Conservation (phyloP, 2,113 vertebrate species). For the Eublepharis macularius region DNA sequence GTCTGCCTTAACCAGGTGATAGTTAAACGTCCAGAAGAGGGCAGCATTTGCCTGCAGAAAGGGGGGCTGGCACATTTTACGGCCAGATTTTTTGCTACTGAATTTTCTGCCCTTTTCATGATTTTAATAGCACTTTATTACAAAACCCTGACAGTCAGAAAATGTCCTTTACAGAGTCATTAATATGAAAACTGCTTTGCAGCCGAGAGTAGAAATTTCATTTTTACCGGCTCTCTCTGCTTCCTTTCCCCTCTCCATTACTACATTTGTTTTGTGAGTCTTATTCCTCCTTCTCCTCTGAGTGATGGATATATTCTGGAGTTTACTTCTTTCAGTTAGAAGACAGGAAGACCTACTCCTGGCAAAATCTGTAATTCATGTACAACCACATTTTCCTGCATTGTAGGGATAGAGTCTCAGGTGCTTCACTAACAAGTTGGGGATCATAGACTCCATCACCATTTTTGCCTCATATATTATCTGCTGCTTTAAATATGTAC, state of each 20-base stretch:
- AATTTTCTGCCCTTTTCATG: constrained; percentile 1
- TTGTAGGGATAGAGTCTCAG: too few relatives aligned
- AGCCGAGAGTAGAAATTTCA: background rate
- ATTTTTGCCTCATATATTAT: too few relatives aligned
- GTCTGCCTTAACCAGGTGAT: background rate
- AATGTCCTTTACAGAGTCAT: constrained; percentile 7
- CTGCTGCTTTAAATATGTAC: too few relatives aligned
- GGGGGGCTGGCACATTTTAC: background rate
- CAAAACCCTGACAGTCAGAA: background rate
- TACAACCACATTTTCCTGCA: background rate
- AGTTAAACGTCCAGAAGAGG: background rate
- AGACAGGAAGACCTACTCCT: background rate
- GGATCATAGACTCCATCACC: too few relatives aligned
- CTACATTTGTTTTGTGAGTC: background rate
- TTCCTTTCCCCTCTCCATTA: background rate
- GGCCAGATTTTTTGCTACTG: background rate
- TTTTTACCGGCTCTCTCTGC: background rate
- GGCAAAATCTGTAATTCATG: background rate
- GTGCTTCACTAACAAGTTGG: too few relatives aligned
- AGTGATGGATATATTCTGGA: background rate
- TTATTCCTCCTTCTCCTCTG: background rate
- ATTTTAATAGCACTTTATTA: constrained; percentile 6
- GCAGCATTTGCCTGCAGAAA: background rate
- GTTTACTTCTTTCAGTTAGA: background rate
- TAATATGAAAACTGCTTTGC: background rate